Base-by-base conservation (phyloP, 2,113 vertebrate genomes). In the Amblyornis subalaris region DNA sequence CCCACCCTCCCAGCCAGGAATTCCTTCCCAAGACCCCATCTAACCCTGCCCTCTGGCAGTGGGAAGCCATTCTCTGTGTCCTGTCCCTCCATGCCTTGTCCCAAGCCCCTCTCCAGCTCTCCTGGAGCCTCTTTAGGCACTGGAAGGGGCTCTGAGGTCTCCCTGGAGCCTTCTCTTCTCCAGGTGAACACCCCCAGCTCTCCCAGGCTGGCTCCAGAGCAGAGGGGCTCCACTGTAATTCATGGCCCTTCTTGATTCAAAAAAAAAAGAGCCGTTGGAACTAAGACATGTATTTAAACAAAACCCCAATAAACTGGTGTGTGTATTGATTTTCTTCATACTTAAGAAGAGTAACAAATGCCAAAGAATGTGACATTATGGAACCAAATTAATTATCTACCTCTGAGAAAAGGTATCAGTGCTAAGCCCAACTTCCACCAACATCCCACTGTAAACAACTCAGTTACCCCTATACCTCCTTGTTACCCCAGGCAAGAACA, bases 201-300 rank as follows among this genome's bases (percentile, higher is more conserved):
- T 62, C 28, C 40, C 47, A 61, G 84, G n/a, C n/a, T n/a, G n/a
- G n/a, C n/a, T n/a, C n/a, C n/a, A n/a, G n/a, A n/a, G n/a, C n/a
- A n/a, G n/a, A n/a, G n/a, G n/a, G n/a, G n/a, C n/a, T n/a, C n/a
- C n/a, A n/a, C n/a, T n/a, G n/a, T n/a, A 55, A 71, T 54, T 14
- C 0, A 0, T n/a, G 31, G 35, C 24, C 25, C 31, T 31, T 12
- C 29, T 48, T 0, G 0, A 64, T 12, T 31, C 24, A n/a, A 48
- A 22, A 55, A 25, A 35, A 5, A 12, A 47, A 55, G 21, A 64
- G 17, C 50, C 57, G 31, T 3, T 31, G 25, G 35, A 48, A 42
- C 31, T 14, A 21, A 48, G 57, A 23, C 8, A 64, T 5, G 22
- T 6, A 10, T 28, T 23, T 24, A 31, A 50, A 65, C 42, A 50